Base-by-base conservation (phyloP, 1,140 invertebrate species). In the Drosophila truncata region DNA sequence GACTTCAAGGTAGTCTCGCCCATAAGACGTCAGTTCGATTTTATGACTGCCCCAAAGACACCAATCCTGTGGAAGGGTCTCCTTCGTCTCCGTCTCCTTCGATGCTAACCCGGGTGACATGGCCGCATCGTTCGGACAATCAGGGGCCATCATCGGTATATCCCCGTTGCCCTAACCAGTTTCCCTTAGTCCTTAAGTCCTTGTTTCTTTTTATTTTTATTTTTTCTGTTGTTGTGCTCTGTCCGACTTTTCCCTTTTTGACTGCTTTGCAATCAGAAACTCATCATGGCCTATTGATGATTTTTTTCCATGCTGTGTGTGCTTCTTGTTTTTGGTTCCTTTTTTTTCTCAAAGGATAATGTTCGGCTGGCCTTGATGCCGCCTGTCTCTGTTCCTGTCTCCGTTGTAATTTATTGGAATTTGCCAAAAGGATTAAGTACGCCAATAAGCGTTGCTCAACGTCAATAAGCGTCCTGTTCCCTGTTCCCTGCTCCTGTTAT, bases 241-340 rank as follows among this genome's bases (percentile, higher is more conserved):
- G 18, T 55, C 55, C 18, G 20, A 54, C 52, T 54, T 37, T 37
- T 54, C 67, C 61, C 59, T 62, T 78, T 82, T 49, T 50, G 74
- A n/a, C 52, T 82, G 78, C 57, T 85, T 90, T 78, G 78, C 85
- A 90, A 90, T 90, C 85, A 90, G 85, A 90, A 90, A 90, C 81
- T 90, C 85, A 90, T 90, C 85, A 90, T 90, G 81, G 85, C 85
- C 85, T 90, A 90, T 90, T 90, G 85, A 90, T 90, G 85, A 82
- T 90, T 85, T 82, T 77, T 71, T 82, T 25, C 54, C n/a, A 27
- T 57, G 47, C 27, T 50, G 27, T 57, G 20, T 35, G 44, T 39
- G 49, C 49, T 35, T 47, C n/a, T 35, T 59, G 20, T 29, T 50
- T 27, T 49, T 47, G 20, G 37, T 31, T 25, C 16, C 60, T 42